Conservation (phyloP, 2,113 vertebrate genomes). For the Struthidea cinerea region DNA sequence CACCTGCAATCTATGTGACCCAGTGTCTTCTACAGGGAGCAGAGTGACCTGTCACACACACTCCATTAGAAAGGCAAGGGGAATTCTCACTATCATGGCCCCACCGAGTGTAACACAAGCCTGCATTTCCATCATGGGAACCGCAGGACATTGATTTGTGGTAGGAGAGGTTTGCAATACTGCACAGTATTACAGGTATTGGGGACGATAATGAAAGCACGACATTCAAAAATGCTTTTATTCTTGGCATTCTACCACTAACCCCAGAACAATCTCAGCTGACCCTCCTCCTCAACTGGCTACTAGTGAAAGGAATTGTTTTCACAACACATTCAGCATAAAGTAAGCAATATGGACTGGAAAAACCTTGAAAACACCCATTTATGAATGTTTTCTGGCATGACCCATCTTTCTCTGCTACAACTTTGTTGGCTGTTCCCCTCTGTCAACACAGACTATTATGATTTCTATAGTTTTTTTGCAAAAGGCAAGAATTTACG, state of each 20-base stretch:
- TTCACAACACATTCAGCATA: background rate
- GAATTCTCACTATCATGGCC: background rate
- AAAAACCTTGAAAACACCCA: background rate
- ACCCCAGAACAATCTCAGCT: background rate
- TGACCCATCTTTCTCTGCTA: background rate
- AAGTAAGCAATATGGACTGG: background rate
- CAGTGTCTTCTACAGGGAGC: background rate
- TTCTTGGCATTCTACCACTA: background rate
- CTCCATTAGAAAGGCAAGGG: background rate
- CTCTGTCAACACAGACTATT: background rate
- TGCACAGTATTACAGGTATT: background rate
- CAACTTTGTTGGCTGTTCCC: background rate
- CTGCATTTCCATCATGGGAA: background rate
- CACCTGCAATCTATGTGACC: background rate
- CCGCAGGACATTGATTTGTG: background rate
- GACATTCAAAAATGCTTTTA: background rate
- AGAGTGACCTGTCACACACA: background rate
- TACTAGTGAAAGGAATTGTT: background rate
- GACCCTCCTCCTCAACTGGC: background rate
- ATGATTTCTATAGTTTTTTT: background rate
- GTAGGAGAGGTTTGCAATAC: background rate
- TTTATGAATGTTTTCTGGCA: background rate
- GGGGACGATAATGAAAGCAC: background rate
- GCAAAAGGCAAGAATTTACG: background rate
- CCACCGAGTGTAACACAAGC: background rate